Conservation (phyloP, 2,113 vertebrate species). For the Colossoma macropomum region DNA sequence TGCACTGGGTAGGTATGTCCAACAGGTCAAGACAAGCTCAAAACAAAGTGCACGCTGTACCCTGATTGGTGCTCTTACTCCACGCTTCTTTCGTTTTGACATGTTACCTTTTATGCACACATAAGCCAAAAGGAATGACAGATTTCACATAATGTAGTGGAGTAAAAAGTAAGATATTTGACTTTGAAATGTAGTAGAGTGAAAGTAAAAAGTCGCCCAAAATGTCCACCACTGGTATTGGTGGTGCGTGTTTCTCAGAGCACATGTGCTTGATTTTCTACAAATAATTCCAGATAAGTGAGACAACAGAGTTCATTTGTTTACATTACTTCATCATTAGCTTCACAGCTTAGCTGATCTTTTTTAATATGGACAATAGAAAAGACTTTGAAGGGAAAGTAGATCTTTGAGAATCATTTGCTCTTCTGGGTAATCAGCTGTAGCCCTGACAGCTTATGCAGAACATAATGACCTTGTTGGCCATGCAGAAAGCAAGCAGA, state of each 20-base stretch:
- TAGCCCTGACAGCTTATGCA: conserved; percentile 57
- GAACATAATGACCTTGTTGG: conserved; percentile 61
- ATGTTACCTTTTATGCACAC: too few relatives aligned
- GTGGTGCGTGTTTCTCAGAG: background rate
- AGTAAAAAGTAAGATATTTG: too few relatives aligned
- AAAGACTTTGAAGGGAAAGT: background rate
- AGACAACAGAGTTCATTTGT: conserved; percentile 11
- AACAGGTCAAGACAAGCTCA: too few relatives aligned
- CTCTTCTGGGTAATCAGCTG: conserved; percentile 51
- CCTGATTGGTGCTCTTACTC: too few relatives aligned
- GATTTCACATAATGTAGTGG: too few relatives aligned
- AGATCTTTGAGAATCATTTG: conserved; percentile 48
- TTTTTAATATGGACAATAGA: conserved; percentile 20
- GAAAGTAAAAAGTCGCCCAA: too few relatives aligned
- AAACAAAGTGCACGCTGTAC: too few relatives aligned
- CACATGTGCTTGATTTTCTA: conserved; percentile 15
- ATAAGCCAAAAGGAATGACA: too few relatives aligned
- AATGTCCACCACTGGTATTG: too few relatives aligned
- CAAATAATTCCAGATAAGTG: conserved; percentile 13
- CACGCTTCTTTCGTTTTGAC: too few relatives aligned
- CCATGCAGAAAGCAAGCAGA: conserved; percentile 10
- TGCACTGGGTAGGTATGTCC: too few relatives aligned
- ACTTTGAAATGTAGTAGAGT: too few relatives aligned
- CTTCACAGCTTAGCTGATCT: conserved; percentile 25
- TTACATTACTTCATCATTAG: conserved; percentile 21